phyloP scores from a whole-genome alignment of 2,888 invertebrate species.

The Theretra japonica region DNA sequence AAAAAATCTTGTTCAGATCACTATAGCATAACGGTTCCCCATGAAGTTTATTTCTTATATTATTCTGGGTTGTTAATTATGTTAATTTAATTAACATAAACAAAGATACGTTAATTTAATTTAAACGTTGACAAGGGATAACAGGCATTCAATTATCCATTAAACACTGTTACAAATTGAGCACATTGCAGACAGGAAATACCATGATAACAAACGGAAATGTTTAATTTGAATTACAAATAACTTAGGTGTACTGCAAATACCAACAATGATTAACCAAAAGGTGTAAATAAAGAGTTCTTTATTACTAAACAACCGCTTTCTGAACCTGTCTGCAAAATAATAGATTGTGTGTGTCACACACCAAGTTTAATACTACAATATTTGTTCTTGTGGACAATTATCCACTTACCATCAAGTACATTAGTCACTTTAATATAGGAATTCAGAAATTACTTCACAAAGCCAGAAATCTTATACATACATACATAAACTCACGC shows the following conservation, averaged over 20 bases:
- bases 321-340: too few species aligned
- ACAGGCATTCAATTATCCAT: background rate
- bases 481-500: too few species aligned
- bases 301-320: background rate
- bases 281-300: background rate
- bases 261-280: background rate
- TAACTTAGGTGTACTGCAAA: background rate
- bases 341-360: too few species aligned
- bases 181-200: constrained; percentile 10
- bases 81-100: background rate
- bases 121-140: background rate
- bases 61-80: background rate
- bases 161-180: background rate
- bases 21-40: too few species aligned
- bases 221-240: constrained; percentile 6
- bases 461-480: background rate
- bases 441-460: too few species aligned
- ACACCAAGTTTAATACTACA: too few species aligned
- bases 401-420: too few species aligned
- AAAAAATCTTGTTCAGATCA: too few species aligned
- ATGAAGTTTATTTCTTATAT: too few species aligned
- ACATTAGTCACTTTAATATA: too few species aligned
- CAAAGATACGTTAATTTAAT: background rate
- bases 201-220: constrained; percentile 10
- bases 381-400: too few species aligned